phyloP scores from a whole-genome alignment of 2,113 vertebrate species.

The Tenrec ecaudatus region DNA sequence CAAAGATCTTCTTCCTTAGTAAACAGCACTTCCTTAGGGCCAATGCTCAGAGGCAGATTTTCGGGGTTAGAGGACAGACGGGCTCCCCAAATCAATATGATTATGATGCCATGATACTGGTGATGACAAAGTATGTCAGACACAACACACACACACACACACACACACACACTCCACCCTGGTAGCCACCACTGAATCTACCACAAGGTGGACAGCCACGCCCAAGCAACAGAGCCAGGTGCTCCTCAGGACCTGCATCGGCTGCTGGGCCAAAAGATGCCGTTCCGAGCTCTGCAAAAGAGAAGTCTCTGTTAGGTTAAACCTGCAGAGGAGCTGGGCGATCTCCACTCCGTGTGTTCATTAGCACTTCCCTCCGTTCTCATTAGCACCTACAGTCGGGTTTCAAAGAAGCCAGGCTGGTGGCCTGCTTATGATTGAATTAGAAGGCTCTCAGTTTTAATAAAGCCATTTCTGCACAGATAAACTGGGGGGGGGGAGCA shows the following conservation, averaged over 20 bases:
- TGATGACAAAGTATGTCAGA: background rate
- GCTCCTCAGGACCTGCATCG: accelerated
- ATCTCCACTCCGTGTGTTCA: background rate
- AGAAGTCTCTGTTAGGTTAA: no score
- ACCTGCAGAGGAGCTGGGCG: background rate
- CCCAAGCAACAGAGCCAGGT: background rate
- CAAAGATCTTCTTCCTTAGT: background rate
- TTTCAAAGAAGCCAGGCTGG: background rate
- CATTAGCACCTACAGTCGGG: constrained; percentile 45
- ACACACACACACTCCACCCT: no score
- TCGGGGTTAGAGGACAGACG: background rate
- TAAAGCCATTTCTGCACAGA: background rate
- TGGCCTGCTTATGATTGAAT: constrained; percentile 22
- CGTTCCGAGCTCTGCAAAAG: background rate
- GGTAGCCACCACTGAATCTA: no score
- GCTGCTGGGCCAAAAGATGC: background rate
- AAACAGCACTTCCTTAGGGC: background rate
- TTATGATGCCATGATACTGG: background rate
- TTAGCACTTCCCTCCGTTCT: background rate
- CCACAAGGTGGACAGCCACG: background rate
- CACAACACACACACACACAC: background rate
- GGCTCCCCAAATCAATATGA: background rate
- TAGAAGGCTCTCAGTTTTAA: constrained; percentile 2
- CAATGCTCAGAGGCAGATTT: background rate
- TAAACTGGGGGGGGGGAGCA: background rate